phyloP scores from a whole-genome alignment of 2,797 vertebrate species.

The Carapus acus region DNA sequence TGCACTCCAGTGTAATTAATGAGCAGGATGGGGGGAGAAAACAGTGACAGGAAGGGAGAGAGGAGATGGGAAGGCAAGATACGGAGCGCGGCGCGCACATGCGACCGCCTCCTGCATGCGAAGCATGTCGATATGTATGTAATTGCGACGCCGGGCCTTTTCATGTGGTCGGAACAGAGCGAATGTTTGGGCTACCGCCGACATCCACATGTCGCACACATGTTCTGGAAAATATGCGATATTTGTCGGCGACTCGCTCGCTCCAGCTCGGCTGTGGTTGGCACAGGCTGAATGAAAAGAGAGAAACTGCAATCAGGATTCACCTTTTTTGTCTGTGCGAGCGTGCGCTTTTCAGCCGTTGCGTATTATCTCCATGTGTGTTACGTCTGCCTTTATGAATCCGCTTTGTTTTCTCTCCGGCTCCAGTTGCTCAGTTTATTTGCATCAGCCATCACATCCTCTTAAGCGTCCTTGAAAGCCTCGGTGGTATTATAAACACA shows the following conservation, averaged over 20 bases:
- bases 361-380: conserved; percentile 8
- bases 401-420: neutral
- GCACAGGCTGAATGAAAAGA: conserved; percentile 31
- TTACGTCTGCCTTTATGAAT: conserved; percentile 10
- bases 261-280: conserved; percentile 31
- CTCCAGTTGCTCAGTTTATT: conserved; percentile 20
- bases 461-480: conserved; percentile 38
- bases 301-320: conserved; percentile 39
- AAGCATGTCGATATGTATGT: conserved; percentile 68
- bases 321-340: conserved; percentile 12
- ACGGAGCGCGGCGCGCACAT: conserved; percentile 39
- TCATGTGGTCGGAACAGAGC: conserved; percentile 52
- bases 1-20: conserved; percentile 54
- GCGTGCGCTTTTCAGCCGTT: neutral
- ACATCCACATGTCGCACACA: conserved; percentile 60
- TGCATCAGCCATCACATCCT: conserved; percentile 34
- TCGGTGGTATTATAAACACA: conserved; percentile 46
- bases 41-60: conserved; percentile 59
- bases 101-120: conserved; percentile 48
- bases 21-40: conserved; percentile 59
- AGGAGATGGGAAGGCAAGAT: conserved; percentile 59
- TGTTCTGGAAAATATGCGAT: conserved; percentile 53
- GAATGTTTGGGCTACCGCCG: conserved; percentile 35
- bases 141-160: conserved; percentile 59
- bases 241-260: conserved; percentile 31